Percentiles rank a stretch among this genome's conserved stretches.
These are phyloP conservation scores for Plagodis dolabraria DNA, from an alignment of 2,888 invertebrate species.

Conservation along the genomic window DNA sequence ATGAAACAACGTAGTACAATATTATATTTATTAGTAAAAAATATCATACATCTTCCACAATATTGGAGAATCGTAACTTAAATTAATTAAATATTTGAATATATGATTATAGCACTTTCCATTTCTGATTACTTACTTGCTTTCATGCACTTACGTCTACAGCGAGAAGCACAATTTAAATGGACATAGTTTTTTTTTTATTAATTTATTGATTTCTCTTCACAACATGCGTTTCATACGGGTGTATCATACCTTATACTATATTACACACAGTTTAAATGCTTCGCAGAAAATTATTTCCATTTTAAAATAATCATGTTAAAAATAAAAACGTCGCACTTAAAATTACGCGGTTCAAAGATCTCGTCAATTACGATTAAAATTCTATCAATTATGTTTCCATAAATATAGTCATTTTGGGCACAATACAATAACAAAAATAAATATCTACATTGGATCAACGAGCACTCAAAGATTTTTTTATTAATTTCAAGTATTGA, in stretches of 20 bases:
- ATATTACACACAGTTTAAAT: conserved; percentile 74
- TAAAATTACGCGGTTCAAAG: conserved; percentile 41
- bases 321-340: conserved; percentile 27
- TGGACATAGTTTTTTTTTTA: conserved; percentile 44
- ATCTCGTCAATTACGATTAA: conserved; percentile 52
- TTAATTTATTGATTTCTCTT: conserved; percentile 38
- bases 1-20: conserved; percentile 73
- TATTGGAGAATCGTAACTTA: conserved; percentile 84
- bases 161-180: conserved; percentile 72
- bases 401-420: conserved; percentile 79
- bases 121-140: conserved; percentile 69
- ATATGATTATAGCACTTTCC: conserved; percentile 81
- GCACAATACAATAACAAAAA: conserved; percentile 83
- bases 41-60: conserved; percentile 85
- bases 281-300: conserved; percentile 64
- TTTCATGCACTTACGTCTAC: conserved; percentile 72
- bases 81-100: conserved; percentile 82
- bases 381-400: conserved; percentile 60
- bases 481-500: conserved; percentile 75
- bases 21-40: conserved; percentile 86
- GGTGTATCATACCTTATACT: conserved; percentile 53
- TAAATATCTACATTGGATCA: conserved; percentile 84
- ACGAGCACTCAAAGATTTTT: conserved; percentile 69
- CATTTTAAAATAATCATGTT: conserved; percentile 44
- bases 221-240: conserved; percentile 51